phyloP scores from a whole-genome alignment of 2,797 vertebrate species.

The Rhinoraja longicauda region DNA sequence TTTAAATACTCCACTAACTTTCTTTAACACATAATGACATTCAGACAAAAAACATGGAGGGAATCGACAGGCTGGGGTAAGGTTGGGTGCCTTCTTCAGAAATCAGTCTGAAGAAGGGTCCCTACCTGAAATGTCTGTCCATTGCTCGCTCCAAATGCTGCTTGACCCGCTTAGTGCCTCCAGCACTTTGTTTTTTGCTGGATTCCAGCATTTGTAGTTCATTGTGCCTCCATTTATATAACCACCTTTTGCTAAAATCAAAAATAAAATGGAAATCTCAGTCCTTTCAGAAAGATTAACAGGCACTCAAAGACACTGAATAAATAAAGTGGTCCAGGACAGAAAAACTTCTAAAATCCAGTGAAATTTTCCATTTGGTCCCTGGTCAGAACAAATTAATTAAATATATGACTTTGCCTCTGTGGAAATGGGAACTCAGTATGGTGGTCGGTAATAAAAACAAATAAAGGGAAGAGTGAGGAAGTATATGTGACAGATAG shows the following conservation, averaged over 20 bases:
- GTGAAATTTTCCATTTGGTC: not conserved
- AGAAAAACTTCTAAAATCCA: not conserved
- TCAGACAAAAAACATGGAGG: not conserved
- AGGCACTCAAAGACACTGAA: not conserved
- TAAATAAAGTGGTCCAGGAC: not conserved
- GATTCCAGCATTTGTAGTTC: no score
- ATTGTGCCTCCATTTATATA: not conserved
- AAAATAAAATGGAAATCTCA: not conserved
- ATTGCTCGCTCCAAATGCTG: no score
- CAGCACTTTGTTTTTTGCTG: no score
- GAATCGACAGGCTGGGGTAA: no score
- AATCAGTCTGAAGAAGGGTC: no score
- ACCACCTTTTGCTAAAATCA: not conserved
- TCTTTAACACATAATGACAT: no score
- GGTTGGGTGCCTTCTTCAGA: no score
- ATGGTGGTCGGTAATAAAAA: not conserved
- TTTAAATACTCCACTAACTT: no score
- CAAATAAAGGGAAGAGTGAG: not conserved
- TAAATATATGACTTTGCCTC: not conserved
- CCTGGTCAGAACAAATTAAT: not conserved
- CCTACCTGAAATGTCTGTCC: no score
- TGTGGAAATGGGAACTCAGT: not conserved
- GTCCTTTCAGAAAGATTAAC: not conserved
- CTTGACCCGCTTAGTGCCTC: no score
- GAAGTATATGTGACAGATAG: not conserved